Base-by-base conservation (phyloP, 2,113 vertebrate genomes). In the Beaufortia kweichowensis region DNA sequence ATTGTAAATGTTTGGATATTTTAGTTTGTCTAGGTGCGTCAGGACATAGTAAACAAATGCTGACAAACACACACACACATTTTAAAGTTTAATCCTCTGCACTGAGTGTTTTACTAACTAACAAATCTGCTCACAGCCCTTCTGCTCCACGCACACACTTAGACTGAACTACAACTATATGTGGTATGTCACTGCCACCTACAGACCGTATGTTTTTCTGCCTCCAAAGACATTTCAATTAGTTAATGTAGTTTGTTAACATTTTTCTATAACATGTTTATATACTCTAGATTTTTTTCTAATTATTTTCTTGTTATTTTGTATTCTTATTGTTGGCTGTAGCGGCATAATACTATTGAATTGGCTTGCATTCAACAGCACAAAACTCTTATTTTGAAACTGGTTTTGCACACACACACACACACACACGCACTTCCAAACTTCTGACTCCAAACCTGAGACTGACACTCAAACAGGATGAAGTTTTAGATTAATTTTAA, bases 401-500 rank as follows among this genome's bases (percentile, higher is more conserved):
- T 21, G 12, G 7, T n/a, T 14, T 26, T 15, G 10, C 24, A 17
- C 64, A 31, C 50, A 12, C 66, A 12, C 23, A 48, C 29, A 28
- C 59, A 41, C 8, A 41, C 29, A 21, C 21, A 41, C 46, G n/a
- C 26, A 67, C 76, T 17, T 59, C 35, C 26, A 46, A 4, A 31
- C n/a, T 21, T 56, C 7, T 28, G 24, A 65, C n/a, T n/a, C 43
- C 46, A 29, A 55, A 29, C 70, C 66, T 67, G 56, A 55, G 71
- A 35, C 50, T 76, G 57, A 69, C 28, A 56, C 39, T 29, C 74
- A 81, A 79, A 81, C 76, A 79, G 43, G 53, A 83, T n/a, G n/a
- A n/a, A n/a, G n/a, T n/a, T 81, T 79, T 79, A 83, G 79, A 81
- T 81, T 59, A 75, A 77, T 57, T 80, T 81, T 81, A 78, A 76